phyloP scores from a whole-genome alignment of 2,113 vertebrate species.

The Aix galericulata region DNA sequence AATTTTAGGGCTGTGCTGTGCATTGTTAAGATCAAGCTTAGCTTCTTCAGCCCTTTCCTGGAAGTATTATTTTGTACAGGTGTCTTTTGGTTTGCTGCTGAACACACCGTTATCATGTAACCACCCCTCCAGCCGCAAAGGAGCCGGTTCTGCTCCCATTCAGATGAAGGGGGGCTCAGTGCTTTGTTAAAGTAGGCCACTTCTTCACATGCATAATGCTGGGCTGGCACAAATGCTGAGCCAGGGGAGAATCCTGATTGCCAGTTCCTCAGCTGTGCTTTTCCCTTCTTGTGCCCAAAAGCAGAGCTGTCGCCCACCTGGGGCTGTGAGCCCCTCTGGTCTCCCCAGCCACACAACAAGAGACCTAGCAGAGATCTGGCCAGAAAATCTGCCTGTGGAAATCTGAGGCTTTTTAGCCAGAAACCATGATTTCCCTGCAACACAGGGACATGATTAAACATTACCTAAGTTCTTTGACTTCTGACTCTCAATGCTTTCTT shows the following conservation, averaged over 20 bases:
- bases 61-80: slow-evolving; percentile 13
- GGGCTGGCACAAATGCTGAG: neutral
- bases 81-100: neutral
- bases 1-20: neutral
- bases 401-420: neutral
- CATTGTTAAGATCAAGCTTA: neutral
- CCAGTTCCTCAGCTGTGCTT: neutral
- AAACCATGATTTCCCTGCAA: neutral
- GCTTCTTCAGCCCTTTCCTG: neutral
- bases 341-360: neutral
- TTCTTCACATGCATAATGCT: neutral
- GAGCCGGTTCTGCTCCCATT: neutral
- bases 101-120: neutral
- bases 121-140: neutral
- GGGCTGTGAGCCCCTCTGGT: rapidly evolving
- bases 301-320: neutral
- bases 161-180: neutral
- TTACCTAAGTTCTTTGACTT: neutral
- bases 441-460: neutral
- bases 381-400: neutral
- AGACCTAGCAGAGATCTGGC: neutral
- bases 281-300: neutral
- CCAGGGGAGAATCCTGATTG: neutral
- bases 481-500: neutral
- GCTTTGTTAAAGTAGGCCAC: neutral